phyloP scores from a whole-genome alignment of 2,113 vertebrate species.

The human (Homo sapiens) region DNA sequence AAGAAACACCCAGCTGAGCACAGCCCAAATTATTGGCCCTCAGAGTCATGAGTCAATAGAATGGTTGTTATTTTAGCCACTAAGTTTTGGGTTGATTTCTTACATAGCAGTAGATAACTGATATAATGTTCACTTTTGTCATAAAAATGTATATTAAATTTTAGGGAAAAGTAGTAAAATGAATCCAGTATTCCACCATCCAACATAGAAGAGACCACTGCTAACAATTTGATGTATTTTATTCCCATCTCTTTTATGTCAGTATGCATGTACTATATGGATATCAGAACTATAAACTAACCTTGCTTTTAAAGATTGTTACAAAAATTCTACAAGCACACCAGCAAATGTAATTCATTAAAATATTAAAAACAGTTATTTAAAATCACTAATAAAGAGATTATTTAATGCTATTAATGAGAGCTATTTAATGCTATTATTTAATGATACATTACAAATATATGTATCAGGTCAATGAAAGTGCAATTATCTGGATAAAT shows the following conservation, averaged over 20 bases:
- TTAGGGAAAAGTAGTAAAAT: neutral
- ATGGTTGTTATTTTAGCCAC: neutral
- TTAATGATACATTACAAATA: neutral
- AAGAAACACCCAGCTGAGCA: neutral
- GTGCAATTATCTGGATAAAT: neutral
- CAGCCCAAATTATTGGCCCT: neutral
- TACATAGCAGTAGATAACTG: neutral
- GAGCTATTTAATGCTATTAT: too few relatives aligned
- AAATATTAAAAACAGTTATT: neutral
- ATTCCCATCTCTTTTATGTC: neutral
- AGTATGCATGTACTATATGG: neutral
- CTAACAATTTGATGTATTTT: neutral
- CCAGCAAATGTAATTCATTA: neutral
- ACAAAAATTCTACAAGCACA: neutral
- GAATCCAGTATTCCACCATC: neutral
- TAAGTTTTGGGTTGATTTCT: neutral
- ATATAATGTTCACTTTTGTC: neutral
- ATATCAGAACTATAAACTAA: neutral
- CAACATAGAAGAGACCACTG: neutral
- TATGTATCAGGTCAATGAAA: constrained; percentile 2
- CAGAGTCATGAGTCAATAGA: neutral
- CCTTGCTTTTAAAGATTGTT: neutral
- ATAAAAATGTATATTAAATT: neutral
- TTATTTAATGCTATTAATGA: neutral
- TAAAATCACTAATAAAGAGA: neutral